Evolutionary conservation across 2,113 vertebrate genomes (phyloP).

Genomic region (Scomber colias): DNA sequence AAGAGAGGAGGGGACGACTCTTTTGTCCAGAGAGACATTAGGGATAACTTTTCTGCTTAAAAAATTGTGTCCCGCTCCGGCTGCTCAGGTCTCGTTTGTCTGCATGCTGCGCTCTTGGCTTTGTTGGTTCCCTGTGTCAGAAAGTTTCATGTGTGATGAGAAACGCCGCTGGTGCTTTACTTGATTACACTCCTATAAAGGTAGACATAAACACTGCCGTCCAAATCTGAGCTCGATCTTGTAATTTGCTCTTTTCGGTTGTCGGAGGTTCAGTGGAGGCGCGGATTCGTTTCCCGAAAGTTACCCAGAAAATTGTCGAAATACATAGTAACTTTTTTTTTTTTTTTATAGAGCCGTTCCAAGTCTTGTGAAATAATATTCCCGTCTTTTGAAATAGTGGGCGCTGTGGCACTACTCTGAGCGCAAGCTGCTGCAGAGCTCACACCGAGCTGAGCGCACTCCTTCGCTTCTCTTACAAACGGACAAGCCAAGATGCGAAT

Average conservation of each 20-base stretch:
- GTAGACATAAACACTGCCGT: conserved; percentile 28
- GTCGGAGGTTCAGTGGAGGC: conserved; percentile 47
- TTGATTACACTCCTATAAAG: conserved; percentile 52
- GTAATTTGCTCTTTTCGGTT: conserved; percentile 58
- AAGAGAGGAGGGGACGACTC: conserved; percentile 67
- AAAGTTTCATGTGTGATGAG: conserved; percentile 85
- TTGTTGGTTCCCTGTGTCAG: conserved; percentile 73
- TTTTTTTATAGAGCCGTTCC: conserved; percentile 80
- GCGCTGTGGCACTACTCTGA: conserved; percentile 92
- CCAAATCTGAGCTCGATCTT: conserved; percentile 58
- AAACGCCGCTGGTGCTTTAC: conserved; percentile 76
- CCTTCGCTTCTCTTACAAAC: conserved; percentile 58
- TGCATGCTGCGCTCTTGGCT: conserved; percentile 61
- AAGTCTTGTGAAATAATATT: conserved; percentile 92
- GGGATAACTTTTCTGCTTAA: conserved; percentile 64
- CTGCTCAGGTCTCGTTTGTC: conserved; percentile 30
- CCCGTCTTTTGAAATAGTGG: conserved; percentile 94
- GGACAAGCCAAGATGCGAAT: conserved; percentile 79
- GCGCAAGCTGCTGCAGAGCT: conserved; percentile 64
- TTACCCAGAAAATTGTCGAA: conserved; percentile 89
- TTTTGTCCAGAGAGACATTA: conserved; percentile 67
- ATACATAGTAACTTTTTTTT: conserved; percentile 89
- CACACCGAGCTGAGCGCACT: conserved; percentile 71
- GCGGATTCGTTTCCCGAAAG: conserved; percentile 83
- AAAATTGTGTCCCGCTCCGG: conserved; percentile 56